Evolutionary conservation across 2,113 vertebrate species (phyloP), one percentile per base, ranked within the genome.

Genomic region (Physeter macrocephalus): DNA sequence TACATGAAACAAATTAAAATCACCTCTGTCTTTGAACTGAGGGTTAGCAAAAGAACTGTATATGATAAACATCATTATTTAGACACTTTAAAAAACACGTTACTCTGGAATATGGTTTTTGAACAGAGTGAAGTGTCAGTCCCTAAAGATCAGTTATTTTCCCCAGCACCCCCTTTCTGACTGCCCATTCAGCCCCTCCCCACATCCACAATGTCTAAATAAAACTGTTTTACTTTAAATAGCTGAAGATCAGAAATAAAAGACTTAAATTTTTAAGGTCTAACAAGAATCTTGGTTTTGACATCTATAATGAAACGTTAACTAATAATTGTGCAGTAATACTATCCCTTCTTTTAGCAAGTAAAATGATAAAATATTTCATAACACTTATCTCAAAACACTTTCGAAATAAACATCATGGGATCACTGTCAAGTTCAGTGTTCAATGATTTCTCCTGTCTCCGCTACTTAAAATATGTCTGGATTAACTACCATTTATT

Each of bases 331-430:
- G 85, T 86, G 18, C 31, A 88, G 39, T 84, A 29, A 61, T 59
- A 82, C 15, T 43, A 14, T 52, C 39, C 66, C 71, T 89, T 77
- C 77, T 52, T 92, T 81, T 90, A 54, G 41, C 27, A 95, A 64
- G 41, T 49, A 77, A 88, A 61, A 90, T 71, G 69, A 92, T 46
- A 62, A 83, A 93, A 90, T 78, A 52, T 81, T 97, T 95, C 54
- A 75, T 90, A 78, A 92, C 57, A 88, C 34, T 90, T 97, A 57
- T 64, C 88, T 94, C 61, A 74, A 93, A 92, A 93, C 52, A 94
- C 3, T 66, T 96, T 78, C 69, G 54, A 96, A 85, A 85, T 89
- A 92, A 95, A 90, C 54, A 92, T 92, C 57, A 85, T 39, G 14
- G 8, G 31, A 52, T 89, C 20, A 72, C 81, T 67, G 67, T 81